phyloP scores from a whole-genome alignment of 2,113 vertebrate genomes.

The Zosterops hypoxanthus region DNA sequence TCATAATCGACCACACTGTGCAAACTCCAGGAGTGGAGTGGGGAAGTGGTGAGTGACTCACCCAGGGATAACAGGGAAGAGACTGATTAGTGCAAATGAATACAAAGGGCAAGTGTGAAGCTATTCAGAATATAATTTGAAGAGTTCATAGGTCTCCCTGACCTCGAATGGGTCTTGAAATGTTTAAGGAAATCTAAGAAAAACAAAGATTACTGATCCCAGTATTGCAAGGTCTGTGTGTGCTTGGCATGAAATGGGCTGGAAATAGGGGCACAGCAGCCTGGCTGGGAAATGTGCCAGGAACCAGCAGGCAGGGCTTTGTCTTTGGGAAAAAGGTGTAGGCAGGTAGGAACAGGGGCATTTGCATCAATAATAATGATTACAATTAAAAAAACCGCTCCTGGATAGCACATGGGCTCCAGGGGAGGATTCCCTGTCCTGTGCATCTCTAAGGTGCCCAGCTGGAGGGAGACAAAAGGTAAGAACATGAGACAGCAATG shows the following conservation, averaged over 20 bases:
- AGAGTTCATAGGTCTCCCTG: background rate
- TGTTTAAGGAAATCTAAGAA: background rate
- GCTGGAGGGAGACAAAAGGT: background rate
- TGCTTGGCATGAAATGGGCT: background rate
- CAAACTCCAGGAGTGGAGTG: background rate
- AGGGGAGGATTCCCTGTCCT: background rate
- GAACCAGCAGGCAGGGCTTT: accelerated
- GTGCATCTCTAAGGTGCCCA: too few species aligned
- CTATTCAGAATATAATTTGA: background rate
- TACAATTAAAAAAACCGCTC: background rate
- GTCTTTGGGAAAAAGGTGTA: background rate
- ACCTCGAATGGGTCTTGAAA: background rate
- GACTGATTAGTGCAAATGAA: background rate
- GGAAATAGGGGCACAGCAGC: accelerated
- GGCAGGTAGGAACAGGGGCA: background rate
- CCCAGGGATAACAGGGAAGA: background rate
- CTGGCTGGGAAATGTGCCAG: background rate
- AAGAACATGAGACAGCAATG: background rate
- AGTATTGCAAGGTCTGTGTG: background rate
- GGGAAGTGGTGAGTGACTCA: background rate
- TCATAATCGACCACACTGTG: background rate
- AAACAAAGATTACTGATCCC: background rate
- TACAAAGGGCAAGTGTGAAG: background rate
- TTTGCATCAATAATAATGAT: background rate
- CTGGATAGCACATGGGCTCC: background rate